phyloP scores from a whole-genome alignment of 1,140 invertebrate species.

The Bombus affinis region DNA sequence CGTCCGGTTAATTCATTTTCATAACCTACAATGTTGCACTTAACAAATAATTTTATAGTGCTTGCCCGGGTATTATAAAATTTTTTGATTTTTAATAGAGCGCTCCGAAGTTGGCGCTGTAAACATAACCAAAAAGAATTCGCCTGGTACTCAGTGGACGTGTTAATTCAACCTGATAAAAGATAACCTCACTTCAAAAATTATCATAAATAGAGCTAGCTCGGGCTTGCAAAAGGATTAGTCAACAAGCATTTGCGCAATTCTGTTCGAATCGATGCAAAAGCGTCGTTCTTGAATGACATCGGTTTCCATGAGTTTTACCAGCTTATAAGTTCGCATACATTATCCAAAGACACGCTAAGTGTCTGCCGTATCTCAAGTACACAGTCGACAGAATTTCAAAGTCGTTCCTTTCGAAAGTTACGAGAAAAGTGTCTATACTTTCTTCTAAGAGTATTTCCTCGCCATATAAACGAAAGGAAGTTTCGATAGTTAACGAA shows the following conservation, averaged over 20 bases:
- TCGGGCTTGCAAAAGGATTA: not conserved
- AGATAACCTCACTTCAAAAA: not conserved
- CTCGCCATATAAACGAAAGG: not conserved
- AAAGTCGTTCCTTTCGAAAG: not conserved
- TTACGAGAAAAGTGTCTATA: not conserved
- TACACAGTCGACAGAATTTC: not conserved
- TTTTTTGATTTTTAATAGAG: no score
- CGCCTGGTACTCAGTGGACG: no score
- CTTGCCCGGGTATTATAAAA: no score
- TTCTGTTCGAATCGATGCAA: not conserved
- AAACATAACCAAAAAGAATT: no score
- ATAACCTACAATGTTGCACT: no score
- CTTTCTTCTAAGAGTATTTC: not conserved
- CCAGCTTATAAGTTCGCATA: not conserved
- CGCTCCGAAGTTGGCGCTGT: no score
- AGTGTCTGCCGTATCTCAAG: not conserved
- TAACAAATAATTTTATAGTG: no score
- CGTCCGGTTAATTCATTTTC: no score
- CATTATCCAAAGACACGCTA: slow-evolving; percentile 6
- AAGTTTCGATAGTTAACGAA: not conserved
- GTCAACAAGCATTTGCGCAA: not conserved
- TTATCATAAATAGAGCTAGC: not conserved
- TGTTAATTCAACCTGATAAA: not conserved
- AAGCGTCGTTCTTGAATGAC: not conserved
- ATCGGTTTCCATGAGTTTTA: not conserved